Conservation (phyloP, 2,888 invertebrate species). For the Piscicola geometra region DNA sequence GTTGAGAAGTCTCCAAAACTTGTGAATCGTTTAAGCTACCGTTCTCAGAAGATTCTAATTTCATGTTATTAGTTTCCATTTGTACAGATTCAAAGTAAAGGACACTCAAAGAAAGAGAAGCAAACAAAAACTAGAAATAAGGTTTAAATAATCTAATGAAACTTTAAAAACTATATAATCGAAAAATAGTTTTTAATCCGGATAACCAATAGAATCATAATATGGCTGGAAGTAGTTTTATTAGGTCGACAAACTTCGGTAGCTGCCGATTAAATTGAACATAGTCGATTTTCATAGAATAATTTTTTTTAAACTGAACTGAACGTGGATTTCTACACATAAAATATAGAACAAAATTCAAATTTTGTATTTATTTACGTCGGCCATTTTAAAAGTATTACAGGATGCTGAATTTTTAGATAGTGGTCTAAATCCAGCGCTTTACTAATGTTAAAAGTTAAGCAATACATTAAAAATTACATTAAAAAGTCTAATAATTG, state of each 20-base stretch:
- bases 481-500: no score
- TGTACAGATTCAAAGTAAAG: neutral
- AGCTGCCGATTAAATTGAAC: neutral
- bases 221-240: neutral
- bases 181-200: neutral
- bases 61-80: slow-evolving; percentile 26
- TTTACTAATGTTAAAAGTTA: no score
- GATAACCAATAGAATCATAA: neutral
- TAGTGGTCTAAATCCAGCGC: no score
- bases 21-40: slow-evolving; percentile 4
- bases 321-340: neutral
- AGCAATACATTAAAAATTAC: no score
- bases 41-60: slow-evolving; percentile 19
- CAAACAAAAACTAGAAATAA: neutral
- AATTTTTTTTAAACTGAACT: neutral
- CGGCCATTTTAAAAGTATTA: slow-evolving; percentile 14
- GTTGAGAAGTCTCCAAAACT: slow-evolving; percentile 22
- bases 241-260: neutral
- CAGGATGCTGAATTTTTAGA: slow-evolving; percentile 14
- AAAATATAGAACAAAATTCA: neutral
- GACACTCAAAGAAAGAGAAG: neutral
- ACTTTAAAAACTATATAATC: neutral
- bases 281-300: neutral
- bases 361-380: slow-evolving; percentile 5
- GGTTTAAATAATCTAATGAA: neutral